Base-by-base conservation (phyloP, 2,113 vertebrate genomes). In the Meleagris gallopavo region DNA sequence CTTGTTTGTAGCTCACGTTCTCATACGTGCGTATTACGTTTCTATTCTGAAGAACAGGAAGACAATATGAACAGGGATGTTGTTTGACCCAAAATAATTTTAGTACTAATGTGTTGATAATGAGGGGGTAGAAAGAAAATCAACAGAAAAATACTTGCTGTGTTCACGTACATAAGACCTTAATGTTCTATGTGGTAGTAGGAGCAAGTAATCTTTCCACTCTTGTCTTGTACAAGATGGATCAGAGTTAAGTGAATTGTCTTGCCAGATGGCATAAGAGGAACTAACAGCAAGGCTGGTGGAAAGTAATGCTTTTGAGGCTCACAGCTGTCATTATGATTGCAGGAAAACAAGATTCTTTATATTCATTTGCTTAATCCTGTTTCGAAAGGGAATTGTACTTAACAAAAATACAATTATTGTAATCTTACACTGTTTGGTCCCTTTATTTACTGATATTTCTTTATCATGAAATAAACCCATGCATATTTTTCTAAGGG, bases 71-170 rank as follows among this genome's bases (percentile, higher is more conserved):
- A 9, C 13, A 55, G 40, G 41, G 6, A 11, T 74, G 32, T 66
- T 30, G 11, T 38, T 86, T 76, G 41, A 46, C 52, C 41, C 36
- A 69, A 55, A 83, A 48, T 72, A 46, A 32, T 77, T 86, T 78
- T 76, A 62, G 22, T 36, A 38, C 67, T 29, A 34, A 5, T 29
- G 6, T 81, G 13, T 48, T 78, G 13, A 19, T 78, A 19, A 43
- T 87, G 71, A 80, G 52, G 27, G 24, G 25, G 25, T 27, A 40
- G 16, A 40, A 92, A 70, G 43, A 54, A 76, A 65, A 11, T 22
- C 10, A 62, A 50, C 66, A 18, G 6, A 74, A 72, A 52, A 6
- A 3, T 0, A 5, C 5, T 7, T 2, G 32, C 20, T 46, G 3
- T 9, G 12, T 36, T 74, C 6, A 6, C 24, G 6, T 70, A 29